Percentiles rank a stretch among this genome's conserved stretches.
Conservation (phyloP, 2,797 vertebrate genomes). For the Acanthurus leucopareius region DNA sequence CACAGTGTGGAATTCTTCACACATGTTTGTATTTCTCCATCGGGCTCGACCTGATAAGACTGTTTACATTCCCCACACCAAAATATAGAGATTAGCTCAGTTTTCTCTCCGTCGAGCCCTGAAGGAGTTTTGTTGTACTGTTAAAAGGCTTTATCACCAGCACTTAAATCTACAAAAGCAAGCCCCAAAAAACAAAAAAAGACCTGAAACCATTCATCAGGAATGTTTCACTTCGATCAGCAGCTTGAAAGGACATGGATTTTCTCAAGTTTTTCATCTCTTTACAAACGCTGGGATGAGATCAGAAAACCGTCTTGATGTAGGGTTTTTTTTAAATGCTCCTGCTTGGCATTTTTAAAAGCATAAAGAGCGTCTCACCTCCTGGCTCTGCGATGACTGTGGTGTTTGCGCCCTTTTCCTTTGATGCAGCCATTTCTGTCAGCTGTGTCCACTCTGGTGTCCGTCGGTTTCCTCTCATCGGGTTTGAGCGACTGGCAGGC, state of each 20-base stretch:
- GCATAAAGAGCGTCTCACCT: constrained; percentile 83
- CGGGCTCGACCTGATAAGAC: constrained; percentile 71
- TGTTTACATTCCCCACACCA: constrained; percentile 62
- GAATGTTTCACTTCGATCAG: constrained; percentile 24
- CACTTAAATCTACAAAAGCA: constrained; percentile 47
- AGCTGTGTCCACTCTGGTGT: constrained; percentile 51
- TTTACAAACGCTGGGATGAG: not conserved
- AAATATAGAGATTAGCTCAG: constrained; percentile 66
- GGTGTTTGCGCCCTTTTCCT: constrained; percentile 82
- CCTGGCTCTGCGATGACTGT: constrained; percentile 74
- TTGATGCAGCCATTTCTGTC: constrained; percentile 83
- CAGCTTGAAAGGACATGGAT: constrained; percentile 18
- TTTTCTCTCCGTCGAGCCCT: constrained; percentile 49
- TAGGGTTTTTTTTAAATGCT: not conserved
- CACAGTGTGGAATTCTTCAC: constrained; percentile 54
- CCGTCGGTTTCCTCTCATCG: constrained; percentile 70
- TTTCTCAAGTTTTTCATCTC: constrained; percentile 12
- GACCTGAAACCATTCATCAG: constrained; percentile 29
- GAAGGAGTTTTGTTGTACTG: constrained; percentile 36
- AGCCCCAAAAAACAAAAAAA: constrained; percentile 33
- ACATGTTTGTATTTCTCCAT: constrained; percentile 65
- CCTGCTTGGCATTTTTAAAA: not conserved
- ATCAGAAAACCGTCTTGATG: constrained; percentile 6
- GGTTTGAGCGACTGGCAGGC: constrained; percentile 74
- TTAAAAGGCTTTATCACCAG: constrained; percentile 56